phyloP scores from a whole-genome alignment of 2,888 invertebrate species.

The Papilio protenor region DNA sequence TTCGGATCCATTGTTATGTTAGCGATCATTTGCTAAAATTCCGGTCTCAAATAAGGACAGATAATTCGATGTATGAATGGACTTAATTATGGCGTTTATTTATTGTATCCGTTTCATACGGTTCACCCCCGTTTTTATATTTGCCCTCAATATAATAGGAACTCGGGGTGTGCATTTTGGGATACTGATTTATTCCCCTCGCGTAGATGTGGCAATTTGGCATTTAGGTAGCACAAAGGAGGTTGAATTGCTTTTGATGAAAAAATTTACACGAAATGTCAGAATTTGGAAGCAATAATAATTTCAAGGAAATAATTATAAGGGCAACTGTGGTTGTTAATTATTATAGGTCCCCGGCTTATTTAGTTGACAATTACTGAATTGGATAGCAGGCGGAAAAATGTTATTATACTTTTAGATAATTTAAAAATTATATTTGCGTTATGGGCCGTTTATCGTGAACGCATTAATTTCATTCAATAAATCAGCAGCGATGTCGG shows the following conservation, averaged over 20 bases:
- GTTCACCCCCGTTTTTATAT: conserved; percentile 70
- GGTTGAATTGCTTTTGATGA: conserved; percentile 47
- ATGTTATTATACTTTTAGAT: conserved; percentile 43
- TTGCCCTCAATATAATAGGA: conserved; percentile 63
- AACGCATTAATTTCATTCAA: conserved; percentile 77
- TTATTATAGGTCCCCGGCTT: neutral
- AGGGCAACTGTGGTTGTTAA: neutral
- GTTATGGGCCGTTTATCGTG: conserved; percentile 70
- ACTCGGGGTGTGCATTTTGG: conserved; percentile 59
- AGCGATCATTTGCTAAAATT: conserved; percentile 60
- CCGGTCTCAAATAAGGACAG: conserved; percentile 61
- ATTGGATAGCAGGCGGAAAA: too few relatives aligned
- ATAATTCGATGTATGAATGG: conserved; percentile 79
- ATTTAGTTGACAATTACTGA: too few relatives aligned
- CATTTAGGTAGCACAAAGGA: conserved; percentile 43
- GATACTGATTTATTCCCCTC: conserved; percentile 64
- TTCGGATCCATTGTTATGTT: conserved; percentile 56
- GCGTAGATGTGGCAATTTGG: conserved; percentile 29
- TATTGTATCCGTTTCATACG: conserved; percentile 79
- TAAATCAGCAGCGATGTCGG: conserved; percentile 74
- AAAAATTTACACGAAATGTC: conserved; percentile 40
- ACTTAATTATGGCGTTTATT: conserved; percentile 79
- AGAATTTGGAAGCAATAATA: conserved; percentile 54
- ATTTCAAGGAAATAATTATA: neutral
- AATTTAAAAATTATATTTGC: conserved; percentile 61